A percentile compares a stretch with the other conserved stretches of the same genome.
phyloP scores from a whole-genome alignment of 2,888 invertebrate genomes.

The Iselma pallidipennis region DNA sequence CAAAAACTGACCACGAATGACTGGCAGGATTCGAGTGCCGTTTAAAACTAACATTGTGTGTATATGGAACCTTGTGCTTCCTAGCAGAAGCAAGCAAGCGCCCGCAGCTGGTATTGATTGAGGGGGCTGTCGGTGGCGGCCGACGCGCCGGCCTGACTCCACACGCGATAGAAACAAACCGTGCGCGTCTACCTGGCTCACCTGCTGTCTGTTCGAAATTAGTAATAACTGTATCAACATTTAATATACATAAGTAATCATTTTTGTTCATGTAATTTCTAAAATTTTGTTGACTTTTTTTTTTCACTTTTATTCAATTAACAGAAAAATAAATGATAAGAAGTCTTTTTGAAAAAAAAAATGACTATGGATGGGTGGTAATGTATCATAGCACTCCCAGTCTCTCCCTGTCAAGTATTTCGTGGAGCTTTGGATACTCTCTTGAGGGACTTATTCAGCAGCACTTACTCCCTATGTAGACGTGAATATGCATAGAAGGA shows the following conservation, averaged over 20 bases:
- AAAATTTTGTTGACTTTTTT: no score
- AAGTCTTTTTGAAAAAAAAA: no score
- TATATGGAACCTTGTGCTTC: background rate
- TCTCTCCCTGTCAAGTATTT: background rate
- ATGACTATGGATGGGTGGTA: background rate
- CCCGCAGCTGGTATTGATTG: slow-evolving; percentile 55
- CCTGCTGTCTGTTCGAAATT: slow-evolving; percentile 55
- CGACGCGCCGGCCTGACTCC: slow-evolving; percentile 53
- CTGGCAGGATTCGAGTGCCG: background rate
- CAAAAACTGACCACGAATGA: background rate
- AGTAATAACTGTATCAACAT: slow-evolving; percentile 15
- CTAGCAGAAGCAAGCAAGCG: slow-evolving; percentile 46
- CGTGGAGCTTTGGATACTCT: background rate
- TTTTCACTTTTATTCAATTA: no score
- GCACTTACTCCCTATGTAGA: background rate
- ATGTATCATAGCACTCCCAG: slow-evolving; percentile 14
- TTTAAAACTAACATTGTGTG: background rate
- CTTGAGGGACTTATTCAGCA: background rate
- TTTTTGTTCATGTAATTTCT: no score
- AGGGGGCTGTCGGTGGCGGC: slow-evolving; percentile 28
- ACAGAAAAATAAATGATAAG: no score
- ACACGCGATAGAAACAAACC: slow-evolving; percentile 51
- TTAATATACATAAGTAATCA: no score
- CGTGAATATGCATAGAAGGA: slow-evolving; percentile 1
- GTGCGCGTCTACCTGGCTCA: slow-evolving; percentile 58